These are phyloP conservation scores for Bos javanicus DNA, from an alignment of 2,113 vertebrate genomes.

Conservation along the genomic window DNA sequence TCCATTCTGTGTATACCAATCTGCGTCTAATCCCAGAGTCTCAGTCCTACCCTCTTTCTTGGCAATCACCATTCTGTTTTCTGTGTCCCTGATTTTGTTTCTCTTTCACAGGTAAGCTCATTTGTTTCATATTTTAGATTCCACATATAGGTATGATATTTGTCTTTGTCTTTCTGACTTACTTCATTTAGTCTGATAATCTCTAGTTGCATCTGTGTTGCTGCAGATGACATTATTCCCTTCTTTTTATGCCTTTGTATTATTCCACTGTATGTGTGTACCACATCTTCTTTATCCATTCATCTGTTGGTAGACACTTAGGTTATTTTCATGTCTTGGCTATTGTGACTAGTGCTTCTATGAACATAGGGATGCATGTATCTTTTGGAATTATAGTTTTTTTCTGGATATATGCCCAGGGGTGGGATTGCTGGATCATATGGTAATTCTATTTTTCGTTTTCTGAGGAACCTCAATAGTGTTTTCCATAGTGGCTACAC, in stretches of 20 bases:
- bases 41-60: background rate
- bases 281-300: background rate
- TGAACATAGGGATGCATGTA: background rate
- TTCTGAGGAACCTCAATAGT: background rate
- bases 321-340: background rate
- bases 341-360: background rate
- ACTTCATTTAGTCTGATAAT: background rate
- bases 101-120: background rate
- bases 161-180: background rate
- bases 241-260: background rate
- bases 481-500: background rate
- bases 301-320: background rate
- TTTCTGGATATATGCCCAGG: background rate
- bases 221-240: background rate
- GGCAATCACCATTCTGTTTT: background rate
- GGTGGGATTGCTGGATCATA: background rate
- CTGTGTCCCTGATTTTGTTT: background rate
- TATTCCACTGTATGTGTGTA: background rate
- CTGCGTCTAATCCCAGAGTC: background rate
- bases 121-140: background rate
- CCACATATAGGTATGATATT: background rate
- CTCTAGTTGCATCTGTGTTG: background rate
- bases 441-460: background rate
- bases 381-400: background rate
- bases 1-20: background rate